Conservation (phyloP, 2,797 vertebrate species). For the Echiichthys vipera region DNA sequence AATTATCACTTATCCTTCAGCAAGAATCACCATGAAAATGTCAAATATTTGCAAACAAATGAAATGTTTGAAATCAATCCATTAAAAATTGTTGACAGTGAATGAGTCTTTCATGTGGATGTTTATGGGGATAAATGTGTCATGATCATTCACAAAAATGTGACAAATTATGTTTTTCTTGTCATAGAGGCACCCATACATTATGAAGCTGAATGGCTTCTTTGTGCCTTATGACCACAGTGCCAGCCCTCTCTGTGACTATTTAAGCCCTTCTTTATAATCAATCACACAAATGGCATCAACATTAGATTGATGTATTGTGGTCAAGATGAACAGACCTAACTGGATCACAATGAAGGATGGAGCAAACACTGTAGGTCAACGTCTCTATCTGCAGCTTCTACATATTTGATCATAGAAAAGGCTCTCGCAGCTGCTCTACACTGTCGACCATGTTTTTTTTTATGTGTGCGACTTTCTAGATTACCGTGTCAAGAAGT, state of each 20-base stretch:
- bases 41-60: slow-evolving; percentile 25
- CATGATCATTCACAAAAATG: not conserved
- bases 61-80: slow-evolving; percentile 42
- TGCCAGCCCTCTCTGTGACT: not conserved
- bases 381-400: not conserved
- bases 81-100: slow-evolving; percentile 48
- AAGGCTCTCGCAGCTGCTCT: not conserved
- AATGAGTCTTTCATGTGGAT: slow-evolving; percentile 12
- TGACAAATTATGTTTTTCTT: not conserved
- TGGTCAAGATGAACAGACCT: not conserved
- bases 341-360: not conserved
- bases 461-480: slow-evolving; percentile 29
- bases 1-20: slow-evolving; percentile 32
- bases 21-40: slow-evolving; percentile 36
- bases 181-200: not conserved
- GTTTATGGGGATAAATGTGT: slow-evolving; percentile 1
- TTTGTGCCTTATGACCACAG: slow-evolving; percentile 12
- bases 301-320: not conserved
- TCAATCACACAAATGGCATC: not conserved
- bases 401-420: slow-evolving; percentile 2
- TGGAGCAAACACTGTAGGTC: not conserved
- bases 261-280: slow-evolving; percentile 24
- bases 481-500: slow-evolving; percentile 66
- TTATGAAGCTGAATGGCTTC: slow-evolving; percentile 19
- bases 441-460: slow-evolving; percentile 17